Evolutionary conservation across 64 coral and sea anemone species (phyloP).

Genomic region (Pachyseris speciosa): DNA sequence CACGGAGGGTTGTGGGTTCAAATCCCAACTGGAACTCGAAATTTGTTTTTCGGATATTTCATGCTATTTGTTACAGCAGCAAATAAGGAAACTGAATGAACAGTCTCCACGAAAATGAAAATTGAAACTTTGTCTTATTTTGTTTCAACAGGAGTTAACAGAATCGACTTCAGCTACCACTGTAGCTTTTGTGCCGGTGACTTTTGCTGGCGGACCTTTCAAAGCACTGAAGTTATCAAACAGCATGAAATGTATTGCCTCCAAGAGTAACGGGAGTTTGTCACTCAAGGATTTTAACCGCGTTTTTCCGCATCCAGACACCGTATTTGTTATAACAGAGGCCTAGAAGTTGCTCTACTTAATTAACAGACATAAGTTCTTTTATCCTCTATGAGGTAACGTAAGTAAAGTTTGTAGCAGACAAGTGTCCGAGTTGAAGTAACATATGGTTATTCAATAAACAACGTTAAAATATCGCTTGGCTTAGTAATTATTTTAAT

Average conservation of each 20-base stretch:
- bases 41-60: too few species aligned
- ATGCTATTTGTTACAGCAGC: too few species aligned
- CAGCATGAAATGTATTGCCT: not conserved
- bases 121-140: not conserved
- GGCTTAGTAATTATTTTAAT: too few species aligned
- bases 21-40: too few species aligned
- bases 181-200: not conserved
- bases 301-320: not conserved
- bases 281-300: not conserved
- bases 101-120: too few species aligned
- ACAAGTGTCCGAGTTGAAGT: too few species aligned
- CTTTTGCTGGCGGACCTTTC: not conserved
- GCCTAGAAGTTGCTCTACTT: not conserved
- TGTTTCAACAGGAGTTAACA: not conserved
- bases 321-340: not conserved
- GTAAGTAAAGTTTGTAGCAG: conserved; percentile 4
- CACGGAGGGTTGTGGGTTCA: too few species aligned
- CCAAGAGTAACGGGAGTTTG: not conserved
- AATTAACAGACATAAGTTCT: not conserved
- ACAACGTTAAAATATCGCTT: too few species aligned
- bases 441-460: too few species aligned
- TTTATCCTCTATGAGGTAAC: conserved; percentile 5
- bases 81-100: too few species aligned
- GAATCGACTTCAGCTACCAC: not conserved
- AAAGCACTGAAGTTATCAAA: not conserved